Percentiles rank a stretch among this genome's conserved stretches.
Conservation (phyloP, 2,888 invertebrate species). For the Mactromeris polynyma region DNA sequence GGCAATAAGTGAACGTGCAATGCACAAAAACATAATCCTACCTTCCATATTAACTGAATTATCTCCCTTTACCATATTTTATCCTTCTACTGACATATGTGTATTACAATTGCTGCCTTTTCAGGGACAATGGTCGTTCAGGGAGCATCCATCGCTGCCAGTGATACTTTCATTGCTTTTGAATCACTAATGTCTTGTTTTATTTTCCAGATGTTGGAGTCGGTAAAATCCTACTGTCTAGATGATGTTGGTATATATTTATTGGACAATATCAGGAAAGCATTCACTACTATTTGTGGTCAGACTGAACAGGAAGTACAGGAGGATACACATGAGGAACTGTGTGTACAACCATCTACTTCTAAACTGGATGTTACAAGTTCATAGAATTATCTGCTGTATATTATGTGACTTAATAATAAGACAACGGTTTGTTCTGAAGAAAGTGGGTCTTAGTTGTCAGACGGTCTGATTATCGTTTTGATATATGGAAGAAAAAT, state of each 20-base stretch:
- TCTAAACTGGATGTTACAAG: background rate
- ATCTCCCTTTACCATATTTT: no score
- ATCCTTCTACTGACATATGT: no score
- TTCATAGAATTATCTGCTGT: background rate
- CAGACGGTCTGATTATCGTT: no score
- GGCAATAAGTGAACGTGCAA: no score
- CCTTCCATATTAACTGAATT: no score
- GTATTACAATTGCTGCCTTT: no score
- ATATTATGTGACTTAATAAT: background rate
- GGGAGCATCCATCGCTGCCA: no score
- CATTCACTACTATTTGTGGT: background rate
- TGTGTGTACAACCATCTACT: background rate
- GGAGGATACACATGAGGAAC: background rate
- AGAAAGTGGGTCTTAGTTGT: no score
- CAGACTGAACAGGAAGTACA: background rate
- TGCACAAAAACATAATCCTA: no score
- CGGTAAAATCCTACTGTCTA: conserved; percentile 34
- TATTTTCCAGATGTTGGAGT: conserved; percentile 56
- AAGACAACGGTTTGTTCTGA: no score
- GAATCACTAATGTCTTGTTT: background rate
- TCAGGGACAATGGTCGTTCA: no score
- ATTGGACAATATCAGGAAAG: conserved; percentile 23
- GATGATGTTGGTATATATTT: background rate
- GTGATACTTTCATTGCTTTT: background rate
- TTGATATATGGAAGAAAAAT: no score